A percentile compares a stretch with the other conserved stretches of the same genome.
These are phyloP conservation scores for Mesodorylaimus sp. DNA, from an alignment of 2,888 invertebrate species.

Conservation along the genomic window DNA sequence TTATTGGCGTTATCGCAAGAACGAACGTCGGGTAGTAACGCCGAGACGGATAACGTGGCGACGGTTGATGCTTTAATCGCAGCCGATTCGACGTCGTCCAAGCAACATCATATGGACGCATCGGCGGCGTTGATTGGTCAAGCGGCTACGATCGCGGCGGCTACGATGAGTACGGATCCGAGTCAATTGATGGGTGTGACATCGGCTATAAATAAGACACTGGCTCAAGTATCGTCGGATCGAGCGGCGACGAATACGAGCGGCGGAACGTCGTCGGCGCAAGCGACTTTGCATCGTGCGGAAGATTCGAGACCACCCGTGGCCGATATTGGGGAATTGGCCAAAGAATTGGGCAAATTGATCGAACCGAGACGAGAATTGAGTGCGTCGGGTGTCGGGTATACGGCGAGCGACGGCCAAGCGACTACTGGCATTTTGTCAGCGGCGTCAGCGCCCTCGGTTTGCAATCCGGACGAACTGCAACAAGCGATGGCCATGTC, in stretches of 20 bases:
- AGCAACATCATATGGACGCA: too few relatives aligned
- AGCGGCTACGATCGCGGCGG: too few relatives aligned
- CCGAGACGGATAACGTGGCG: too few relatives aligned
- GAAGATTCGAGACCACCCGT: constrained; percentile 1
- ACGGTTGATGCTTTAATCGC: too few relatives aligned
- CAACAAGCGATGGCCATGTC: neutral
- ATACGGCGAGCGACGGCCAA: neutral
- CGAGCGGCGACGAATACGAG: too few relatives aligned
- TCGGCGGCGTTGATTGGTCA: too few relatives aligned
- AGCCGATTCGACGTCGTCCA: neutral
- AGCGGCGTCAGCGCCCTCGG: neutral
- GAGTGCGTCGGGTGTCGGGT: neutral
- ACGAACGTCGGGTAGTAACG: neutral
- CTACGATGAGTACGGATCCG: too few relatives aligned
- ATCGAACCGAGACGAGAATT: constrained; percentile 5
- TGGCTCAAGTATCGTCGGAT: too few relatives aligned
- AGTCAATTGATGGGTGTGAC: too few relatives aligned
- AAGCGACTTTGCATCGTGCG: neutral
- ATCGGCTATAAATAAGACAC: too few relatives aligned
- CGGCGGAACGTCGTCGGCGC: neutral
- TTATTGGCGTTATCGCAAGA: neutral
- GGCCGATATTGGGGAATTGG: constrained; percentile 6
- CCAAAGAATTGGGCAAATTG: constrained; percentile 7
- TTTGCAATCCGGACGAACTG: neutral
- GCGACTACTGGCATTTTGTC: neutral